phyloP scores from a whole-genome alignment of 2,888 invertebrate genomes.

The Microplitis deprimator region DNA sequence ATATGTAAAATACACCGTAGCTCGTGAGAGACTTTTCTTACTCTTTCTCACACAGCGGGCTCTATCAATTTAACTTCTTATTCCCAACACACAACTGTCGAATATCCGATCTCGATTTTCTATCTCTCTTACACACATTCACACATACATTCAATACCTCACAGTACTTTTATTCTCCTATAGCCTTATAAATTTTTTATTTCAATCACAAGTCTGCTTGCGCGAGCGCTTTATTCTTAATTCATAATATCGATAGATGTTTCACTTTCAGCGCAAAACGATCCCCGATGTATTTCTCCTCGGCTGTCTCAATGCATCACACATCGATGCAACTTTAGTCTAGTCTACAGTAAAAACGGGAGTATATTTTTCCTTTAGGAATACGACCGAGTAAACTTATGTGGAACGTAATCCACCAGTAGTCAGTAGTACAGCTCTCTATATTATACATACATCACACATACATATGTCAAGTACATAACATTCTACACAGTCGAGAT shows the following conservation, averaged over 20 bases:
- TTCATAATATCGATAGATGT: conserved; percentile 18
- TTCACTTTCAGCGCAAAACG: conserved; percentile 25
- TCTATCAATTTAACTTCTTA: conserved; percentile 62
- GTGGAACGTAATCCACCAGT: no score
- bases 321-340: not conserved
- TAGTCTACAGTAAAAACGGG: not conserved
- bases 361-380: conserved; percentile 18
- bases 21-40: conserved; percentile 44
- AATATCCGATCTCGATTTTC: conserved; percentile 44
- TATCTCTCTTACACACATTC: conserved; percentile 32
- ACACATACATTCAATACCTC: not conserved
- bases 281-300: conserved; percentile 4
- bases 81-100: conserved; percentile 49
- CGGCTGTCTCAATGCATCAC: conserved; percentile 39
- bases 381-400: not conserved
- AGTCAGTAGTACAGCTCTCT: no score
- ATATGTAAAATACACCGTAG: conserved; percentile 63
- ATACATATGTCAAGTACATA: no score
- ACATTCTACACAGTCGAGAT: no score
- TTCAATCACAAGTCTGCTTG: conserved; percentile 47
- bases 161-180: not conserved
- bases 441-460: no score
- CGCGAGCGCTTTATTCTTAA: conserved; percentile 25
- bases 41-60: conserved; percentile 39
- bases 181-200: conserved; percentile 40